A percentile compares a stretch with the other conserved stretches of the same genome.
phyloP scores from a whole-genome alignment of 1,140 invertebrate species.

The Ceratitis capitata region DNA sequence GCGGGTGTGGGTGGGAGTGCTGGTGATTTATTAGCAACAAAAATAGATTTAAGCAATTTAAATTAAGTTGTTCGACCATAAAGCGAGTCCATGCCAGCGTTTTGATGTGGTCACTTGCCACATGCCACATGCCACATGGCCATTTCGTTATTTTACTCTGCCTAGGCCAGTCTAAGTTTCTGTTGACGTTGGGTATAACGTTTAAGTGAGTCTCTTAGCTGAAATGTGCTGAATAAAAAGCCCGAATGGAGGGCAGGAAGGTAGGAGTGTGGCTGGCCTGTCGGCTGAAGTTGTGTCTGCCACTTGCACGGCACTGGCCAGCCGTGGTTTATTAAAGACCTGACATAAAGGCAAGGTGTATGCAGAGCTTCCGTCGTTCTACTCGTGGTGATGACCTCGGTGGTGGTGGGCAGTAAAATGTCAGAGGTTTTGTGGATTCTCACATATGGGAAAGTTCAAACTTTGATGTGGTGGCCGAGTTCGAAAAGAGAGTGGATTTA shows the following conservation, averaged over 20 bases:
- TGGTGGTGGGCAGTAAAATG: not conserved
- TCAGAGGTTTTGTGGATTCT: not conserved
- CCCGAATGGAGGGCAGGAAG: not conserved
- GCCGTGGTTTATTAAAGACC: not conserved
- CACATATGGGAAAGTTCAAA: not conserved
- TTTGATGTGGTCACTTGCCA: constrained; percentile 34
- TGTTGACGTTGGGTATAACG: no score
- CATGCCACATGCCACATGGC: not conserved
- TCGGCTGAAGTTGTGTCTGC: not conserved
- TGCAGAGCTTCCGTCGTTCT: not conserved
- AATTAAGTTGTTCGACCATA: constrained; percentile 62
- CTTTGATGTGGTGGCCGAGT: not conserved
- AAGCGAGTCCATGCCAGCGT: not conserved
- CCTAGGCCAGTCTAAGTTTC: not conserved
- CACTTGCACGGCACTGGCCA: not conserved
- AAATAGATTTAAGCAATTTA: constrained; percentile 66
- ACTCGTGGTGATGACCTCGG: not conserved
- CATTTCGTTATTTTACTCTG: no score
- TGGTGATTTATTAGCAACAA: constrained; percentile 65
- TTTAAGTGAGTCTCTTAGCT: not conserved
- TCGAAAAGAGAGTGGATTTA: not conserved
- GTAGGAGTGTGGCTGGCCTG: not conserved
- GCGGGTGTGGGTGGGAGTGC: no score
- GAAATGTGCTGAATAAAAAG: no score
- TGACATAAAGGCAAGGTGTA: not conserved